Evolutionary conservation across 2,888 invertebrate genomes (phyloP).

Genomic region (Mantis religiosa): DNA sequence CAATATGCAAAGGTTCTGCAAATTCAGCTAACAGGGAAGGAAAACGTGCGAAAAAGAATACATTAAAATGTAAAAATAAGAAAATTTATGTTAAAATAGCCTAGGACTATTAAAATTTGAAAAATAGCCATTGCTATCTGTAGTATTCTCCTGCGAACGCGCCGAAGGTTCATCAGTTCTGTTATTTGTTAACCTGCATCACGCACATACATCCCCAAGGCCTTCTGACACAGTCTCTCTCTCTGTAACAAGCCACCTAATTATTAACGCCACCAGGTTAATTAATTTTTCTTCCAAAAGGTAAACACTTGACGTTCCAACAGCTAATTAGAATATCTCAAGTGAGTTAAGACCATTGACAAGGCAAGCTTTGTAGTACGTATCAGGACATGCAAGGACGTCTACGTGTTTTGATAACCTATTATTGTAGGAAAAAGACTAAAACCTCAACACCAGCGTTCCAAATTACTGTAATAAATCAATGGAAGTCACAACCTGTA

Average conservation of each 20-base stretch:
- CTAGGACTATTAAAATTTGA: too few species aligned
- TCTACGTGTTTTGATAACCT: background rate
- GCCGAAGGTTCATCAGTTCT: background rate
- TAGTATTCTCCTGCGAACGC: background rate
- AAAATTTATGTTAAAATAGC: too few species aligned
- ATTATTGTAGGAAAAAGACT: background rate
- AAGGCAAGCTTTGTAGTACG: background rate
- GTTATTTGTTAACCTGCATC: background rate
- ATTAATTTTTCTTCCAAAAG: background rate
- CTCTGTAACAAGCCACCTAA: background rate
- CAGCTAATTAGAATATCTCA: background rate
- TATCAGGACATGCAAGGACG: background rate
- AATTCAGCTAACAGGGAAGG: too few species aligned
- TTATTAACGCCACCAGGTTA: background rate
- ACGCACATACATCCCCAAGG: background rate
- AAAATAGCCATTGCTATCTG: too few species aligned
- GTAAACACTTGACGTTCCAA: background rate
- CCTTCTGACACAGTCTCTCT: background rate
- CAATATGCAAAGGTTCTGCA: too few species aligned
- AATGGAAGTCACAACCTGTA: background rate
- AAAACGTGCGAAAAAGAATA: too few species aligned
- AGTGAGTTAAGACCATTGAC: background rate
- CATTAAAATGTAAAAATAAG: too few species aligned
- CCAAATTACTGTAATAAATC: background rate
- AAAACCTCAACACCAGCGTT: background rate